Conservation (phyloP, 2,888 invertebrate species). For the Chaetoderma sp. region DNA sequence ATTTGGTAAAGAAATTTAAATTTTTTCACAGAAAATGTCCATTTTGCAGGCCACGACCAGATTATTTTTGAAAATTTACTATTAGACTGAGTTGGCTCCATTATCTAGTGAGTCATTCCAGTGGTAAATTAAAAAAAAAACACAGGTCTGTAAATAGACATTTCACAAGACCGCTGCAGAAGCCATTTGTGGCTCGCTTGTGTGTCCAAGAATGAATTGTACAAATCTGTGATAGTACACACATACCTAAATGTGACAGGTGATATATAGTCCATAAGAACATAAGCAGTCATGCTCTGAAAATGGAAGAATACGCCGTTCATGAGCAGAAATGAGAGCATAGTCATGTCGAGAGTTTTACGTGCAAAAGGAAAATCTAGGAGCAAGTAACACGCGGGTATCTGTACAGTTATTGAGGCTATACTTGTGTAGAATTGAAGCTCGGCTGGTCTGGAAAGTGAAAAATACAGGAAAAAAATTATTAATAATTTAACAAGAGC, state of each 20-base stretch:
- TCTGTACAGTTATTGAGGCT: constrained; percentile 80
- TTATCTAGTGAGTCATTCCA: too few species aligned
- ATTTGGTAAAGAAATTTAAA: too few species aligned
- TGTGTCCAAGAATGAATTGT: too few species aligned
- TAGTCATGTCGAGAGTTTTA: constrained; percentile 70
- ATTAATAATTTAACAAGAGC: neutral
- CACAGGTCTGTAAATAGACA: too few species aligned
- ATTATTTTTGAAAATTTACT: too few species aligned
- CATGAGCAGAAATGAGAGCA: constrained; percentile 75
- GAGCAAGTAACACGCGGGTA: constrained; percentile 78
- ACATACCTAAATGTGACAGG: constrained; percentile 78
- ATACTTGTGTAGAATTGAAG: constrained; percentile 83
- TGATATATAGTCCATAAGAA: constrained; percentile 83
- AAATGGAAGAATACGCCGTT: constrained; percentile 84
- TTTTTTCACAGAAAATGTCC: too few species aligned
- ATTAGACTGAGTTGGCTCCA: too few species aligned
- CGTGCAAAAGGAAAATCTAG: constrained; percentile 75
- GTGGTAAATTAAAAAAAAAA: too few species aligned
- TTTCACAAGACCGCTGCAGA: too few species aligned
- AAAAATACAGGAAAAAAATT: neutral
- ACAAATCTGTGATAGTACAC: too few species aligned
- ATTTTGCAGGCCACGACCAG: too few species aligned
- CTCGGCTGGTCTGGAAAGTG: constrained; percentile 78
- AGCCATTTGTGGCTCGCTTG: too few species aligned
- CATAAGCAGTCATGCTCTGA: constrained; percentile 84